Conservation (phyloP, 2,888 invertebrate species). For the Cataglyphis altisquamis region DNA sequence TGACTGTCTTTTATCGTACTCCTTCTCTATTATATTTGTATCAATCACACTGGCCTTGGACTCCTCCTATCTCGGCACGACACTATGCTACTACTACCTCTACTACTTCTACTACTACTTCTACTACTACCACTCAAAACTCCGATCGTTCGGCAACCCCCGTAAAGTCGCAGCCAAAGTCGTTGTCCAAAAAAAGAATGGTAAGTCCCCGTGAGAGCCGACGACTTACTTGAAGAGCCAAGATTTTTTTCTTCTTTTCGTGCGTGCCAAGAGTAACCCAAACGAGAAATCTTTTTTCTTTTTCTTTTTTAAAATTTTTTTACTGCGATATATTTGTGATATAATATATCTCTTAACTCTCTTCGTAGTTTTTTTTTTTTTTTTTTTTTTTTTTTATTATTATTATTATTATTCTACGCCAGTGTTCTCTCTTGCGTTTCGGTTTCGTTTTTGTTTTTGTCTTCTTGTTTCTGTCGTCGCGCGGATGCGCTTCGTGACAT, state of each 20-base stretch:
- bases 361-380: conserved; percentile 48
- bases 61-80: conserved; percentile 86
- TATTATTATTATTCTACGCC: conserved; percentile 33
- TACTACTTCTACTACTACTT: conserved; percentile 77
- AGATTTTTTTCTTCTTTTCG: conserved; percentile 53
- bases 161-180: conserved; percentile 87
- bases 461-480: conserved; percentile 41
- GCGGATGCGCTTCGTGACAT: conserved; percentile 55
- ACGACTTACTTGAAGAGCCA: conserved; percentile 81
- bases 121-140: conserved; percentile 85
- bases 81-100: conserved; percentile 85
- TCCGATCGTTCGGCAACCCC: conserved; percentile 85
- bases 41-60: conserved; percentile 86
- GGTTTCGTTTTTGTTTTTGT: conserved; percentile 34
- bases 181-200: conserved; percentile 87
- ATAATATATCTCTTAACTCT: conserved; percentile 52
- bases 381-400: background rate
- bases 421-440: conserved; percentile 63
- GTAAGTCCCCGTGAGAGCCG: conserved; percentile 85
- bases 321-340: conserved; percentile 38
- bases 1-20: conserved; percentile 86
- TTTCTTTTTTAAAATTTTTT: background rate
- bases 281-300: conserved; percentile 41
- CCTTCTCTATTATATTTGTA: conserved; percentile 86
- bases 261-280: conserved; percentile 68